A percentile compares a stretch with the other conserved stretches of the same genome.
phyloP scores from a whole-genome alignment of 2,113 vertebrate genomes.

The Sturnira hondurensis region DNA sequence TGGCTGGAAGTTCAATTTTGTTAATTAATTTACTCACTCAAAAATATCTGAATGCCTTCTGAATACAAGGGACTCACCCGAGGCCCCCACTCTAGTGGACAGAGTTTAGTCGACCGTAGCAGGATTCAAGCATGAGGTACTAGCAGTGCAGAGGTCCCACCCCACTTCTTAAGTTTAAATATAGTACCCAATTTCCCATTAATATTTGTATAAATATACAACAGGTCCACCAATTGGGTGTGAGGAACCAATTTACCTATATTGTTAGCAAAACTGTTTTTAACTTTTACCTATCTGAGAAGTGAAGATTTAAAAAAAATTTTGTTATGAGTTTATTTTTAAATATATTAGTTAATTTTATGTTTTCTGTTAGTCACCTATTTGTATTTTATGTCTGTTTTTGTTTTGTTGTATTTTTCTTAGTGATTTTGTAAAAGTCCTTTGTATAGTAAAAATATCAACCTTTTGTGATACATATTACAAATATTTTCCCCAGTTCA shows the following conservation, averaged over 20 bases:
- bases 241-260: neutral
- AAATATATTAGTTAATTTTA: neutral
- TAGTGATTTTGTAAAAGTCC: neutral
- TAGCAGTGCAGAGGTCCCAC: too few relatives aligned
- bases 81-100: too few relatives aligned
- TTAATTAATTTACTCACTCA: too few relatives aligned
- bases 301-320: neutral
- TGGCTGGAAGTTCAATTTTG: too few relatives aligned
- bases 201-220: neutral
- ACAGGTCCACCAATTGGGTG: neutral
- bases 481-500: neutral
- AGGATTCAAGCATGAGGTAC: too few relatives aligned
- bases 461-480: neutral
- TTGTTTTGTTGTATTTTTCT: neutral
- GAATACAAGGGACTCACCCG: too few relatives aligned
- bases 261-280: neutral
- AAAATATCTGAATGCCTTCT: too few relatives aligned
- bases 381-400: neutral
- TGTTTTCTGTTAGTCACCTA: neutral
- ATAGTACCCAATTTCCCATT: neutral
- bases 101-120: too few relatives aligned
- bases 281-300: neutral
- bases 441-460: neutral
- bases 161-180: neutral
- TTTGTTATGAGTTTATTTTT: neutral